These are phyloP conservation scores for Diorhabda elongata DNA, from an alignment of 1,140 invertebrate genomes.

Conservation along the genomic window DNA sequence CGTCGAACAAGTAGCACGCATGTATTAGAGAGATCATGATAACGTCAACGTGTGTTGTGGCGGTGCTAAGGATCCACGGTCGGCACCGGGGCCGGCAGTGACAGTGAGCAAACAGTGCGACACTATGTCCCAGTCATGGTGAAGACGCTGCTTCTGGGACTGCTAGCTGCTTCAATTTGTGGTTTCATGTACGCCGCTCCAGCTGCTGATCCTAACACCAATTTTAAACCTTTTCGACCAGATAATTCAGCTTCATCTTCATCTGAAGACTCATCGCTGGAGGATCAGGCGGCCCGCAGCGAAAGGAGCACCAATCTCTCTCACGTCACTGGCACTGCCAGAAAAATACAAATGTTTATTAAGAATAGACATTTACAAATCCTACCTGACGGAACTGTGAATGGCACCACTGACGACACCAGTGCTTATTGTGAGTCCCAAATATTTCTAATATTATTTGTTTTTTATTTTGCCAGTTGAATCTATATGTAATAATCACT, in stretches of 20 bases:
- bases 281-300: slow-evolving; percentile 47
- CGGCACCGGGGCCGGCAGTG: slow-evolving; percentile 39
- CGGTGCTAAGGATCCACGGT: slow-evolving; percentile 27
- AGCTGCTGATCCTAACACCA: slow-evolving; percentile 20
- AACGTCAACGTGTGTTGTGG: slow-evolving; percentile 27
- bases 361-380: slow-evolving; percentile 75
- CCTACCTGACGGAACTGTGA: slow-evolving; percentile 72
- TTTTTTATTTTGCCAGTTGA: too few species aligned
- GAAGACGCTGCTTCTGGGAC: slow-evolving; percentile 46
- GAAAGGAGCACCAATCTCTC: slow-evolving; percentile 71
- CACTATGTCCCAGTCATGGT: slow-evolving; percentile 49
- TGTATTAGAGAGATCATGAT: slow-evolving; percentile 25
- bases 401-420: slow-evolving; percentile 67
- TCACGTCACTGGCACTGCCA: slow-evolving; percentile 65
- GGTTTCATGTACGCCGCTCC: slow-evolving; percentile 41
- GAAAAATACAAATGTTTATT: slow-evolving; percentile 76
- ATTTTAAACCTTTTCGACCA: slow-evolving; percentile 12
- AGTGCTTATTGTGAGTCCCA: slow-evolving; percentile 75
- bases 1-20: slow-evolving; percentile 29
- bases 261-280: slow-evolving; percentile 27
- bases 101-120: slow-evolving; percentile 38
- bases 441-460: neutral
- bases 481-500: too few species aligned
- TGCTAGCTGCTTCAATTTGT: slow-evolving; percentile 44
- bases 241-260: slow-evolving; percentile 18